Evolutionary conservation across 2,888 invertebrate genomes (phyloP).

Genomic region (Boloria euphrosyne): DNA sequence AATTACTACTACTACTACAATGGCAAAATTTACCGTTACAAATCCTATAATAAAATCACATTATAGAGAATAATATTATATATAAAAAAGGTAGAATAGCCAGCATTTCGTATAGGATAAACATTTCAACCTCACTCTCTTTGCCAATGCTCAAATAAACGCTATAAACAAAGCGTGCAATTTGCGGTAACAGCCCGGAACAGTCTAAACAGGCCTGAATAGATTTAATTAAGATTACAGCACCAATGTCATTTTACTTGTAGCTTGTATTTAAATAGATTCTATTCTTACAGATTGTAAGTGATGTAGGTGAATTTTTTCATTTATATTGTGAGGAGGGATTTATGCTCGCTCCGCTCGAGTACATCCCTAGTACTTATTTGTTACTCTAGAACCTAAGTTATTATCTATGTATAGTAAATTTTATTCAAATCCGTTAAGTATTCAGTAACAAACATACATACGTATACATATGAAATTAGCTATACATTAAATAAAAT

Average conservation of each 20-base stretch:
- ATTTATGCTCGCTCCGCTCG: not conserved
- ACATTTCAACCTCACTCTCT: constrained; percentile 6
- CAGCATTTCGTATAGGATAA: not conserved
- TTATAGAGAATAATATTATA: too few species aligned
- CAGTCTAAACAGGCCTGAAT: constrained; percentile 33
- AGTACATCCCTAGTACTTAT: not conserved
- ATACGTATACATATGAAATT: too few species aligned
- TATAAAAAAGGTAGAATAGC: not conserved
- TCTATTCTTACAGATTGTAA: not conserved
- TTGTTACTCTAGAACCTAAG: too few species aligned
- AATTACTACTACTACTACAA: too few species aligned
- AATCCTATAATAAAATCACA: too few species aligned
- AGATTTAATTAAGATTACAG: constrained; percentile 42
- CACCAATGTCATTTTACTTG: constrained; percentile 22
- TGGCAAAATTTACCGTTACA: too few species aligned
- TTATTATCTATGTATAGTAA: too few species aligned
- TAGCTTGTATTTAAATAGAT: constrained; percentile 15
- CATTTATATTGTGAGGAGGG: not conserved
- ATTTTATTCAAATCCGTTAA: too few species aligned
- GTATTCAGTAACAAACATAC: too few species aligned
- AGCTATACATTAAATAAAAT: too few species aligned
- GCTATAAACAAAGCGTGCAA: constrained; percentile 34
- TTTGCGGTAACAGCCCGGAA: constrained; percentile 35
- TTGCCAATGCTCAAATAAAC: constrained; percentile 26
- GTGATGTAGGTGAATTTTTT: not conserved